Evolutionary conservation across 1,140 invertebrate species (phyloP).

Genomic region (Trichomalopsis sarcophagae): DNA sequence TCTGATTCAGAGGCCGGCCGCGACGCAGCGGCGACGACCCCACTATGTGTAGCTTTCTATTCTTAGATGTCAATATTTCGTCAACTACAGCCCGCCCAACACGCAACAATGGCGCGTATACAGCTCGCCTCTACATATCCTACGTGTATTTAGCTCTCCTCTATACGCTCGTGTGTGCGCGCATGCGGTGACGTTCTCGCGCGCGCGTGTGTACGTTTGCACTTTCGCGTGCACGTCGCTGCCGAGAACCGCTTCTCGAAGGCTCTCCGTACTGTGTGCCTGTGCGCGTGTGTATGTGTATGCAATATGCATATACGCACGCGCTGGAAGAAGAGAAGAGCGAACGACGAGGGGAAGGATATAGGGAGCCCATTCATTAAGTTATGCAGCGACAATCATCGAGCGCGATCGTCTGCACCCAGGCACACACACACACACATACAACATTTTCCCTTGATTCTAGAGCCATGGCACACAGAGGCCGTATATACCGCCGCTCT

Average conservation of each 20-base stretch:
- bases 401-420: conserved; percentile 39
- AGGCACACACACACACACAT: neutral
- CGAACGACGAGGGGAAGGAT: conserved; percentile 28
- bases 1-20: conserved; percentile 38
- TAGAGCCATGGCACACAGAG: neutral
- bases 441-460: neutral
- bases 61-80: conserved; percentile 73
- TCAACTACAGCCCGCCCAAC: conserved; percentile 67
- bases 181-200: neutral
- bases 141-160: neutral
- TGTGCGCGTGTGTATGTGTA: neutral
- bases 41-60: conserved; percentile 64
- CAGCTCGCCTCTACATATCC: neutral
- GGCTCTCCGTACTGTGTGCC: neutral
- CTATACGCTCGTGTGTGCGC: neutral
- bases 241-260: neutral
- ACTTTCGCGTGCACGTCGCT: neutral
- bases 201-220: conserved; percentile 34
- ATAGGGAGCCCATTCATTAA: conserved; percentile 51
- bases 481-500: neutral
- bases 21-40: conserved; percentile 51
- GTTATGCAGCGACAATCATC: conserved; percentile 53
- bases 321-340: conserved; percentile 12
- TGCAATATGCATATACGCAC: neutral
- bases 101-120: conserved; percentile 45